Conservation (phyloP, 2,888 invertebrate species). For the Adineta ricciae region DNA sequence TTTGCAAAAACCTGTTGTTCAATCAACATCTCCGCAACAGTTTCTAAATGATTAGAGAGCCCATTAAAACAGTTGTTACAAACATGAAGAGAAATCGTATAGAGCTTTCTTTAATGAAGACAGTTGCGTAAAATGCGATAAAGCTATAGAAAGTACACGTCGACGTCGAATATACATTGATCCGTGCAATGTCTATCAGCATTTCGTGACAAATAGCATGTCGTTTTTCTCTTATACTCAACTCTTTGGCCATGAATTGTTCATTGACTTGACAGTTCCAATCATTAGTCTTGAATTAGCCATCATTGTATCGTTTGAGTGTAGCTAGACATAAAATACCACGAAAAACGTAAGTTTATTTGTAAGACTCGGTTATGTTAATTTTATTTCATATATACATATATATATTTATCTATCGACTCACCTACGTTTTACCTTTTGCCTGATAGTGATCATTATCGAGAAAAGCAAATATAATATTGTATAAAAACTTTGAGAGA, state of each 20-base stretch:
- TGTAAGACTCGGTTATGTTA: neutral
- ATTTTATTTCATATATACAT: neutral
- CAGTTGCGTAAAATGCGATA: neutral
- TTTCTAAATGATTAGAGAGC: neutral
- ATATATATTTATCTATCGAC: neutral
- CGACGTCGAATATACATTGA: neutral
- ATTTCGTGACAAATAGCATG: neutral
- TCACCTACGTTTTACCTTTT: neutral
- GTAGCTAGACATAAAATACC: neutral
- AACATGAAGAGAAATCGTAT: neutral
- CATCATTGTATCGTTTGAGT: neutral
- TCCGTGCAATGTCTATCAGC: neutral
- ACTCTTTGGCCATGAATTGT: neutral
- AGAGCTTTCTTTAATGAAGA: neutral
- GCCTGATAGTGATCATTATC: neutral
- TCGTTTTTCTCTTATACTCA: neutral
- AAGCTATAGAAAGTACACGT: neutral
- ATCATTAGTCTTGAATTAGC: neutral
- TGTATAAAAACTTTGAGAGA: neutral
- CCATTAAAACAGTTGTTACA: too few species aligned
- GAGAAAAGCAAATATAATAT: neutral
- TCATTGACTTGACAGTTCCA: neutral
- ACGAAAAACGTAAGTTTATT: neutral
- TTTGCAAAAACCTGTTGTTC: neutral
- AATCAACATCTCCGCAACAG: neutral